Conservation (phyloP, 2,113 vertebrate genomes). For the Lepus europaeus region DNA sequence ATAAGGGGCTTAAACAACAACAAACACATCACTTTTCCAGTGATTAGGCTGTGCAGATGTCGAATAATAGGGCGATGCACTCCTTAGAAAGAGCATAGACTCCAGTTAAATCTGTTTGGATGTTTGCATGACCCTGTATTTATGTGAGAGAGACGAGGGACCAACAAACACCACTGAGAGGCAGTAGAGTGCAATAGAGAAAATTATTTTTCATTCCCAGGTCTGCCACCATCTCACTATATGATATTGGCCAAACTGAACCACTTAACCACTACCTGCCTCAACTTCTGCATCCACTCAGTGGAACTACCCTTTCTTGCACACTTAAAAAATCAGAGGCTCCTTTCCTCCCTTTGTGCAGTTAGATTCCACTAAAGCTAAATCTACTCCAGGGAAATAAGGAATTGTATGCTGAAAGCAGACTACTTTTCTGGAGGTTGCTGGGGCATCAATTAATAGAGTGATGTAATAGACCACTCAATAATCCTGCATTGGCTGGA, state of each 20-base stretch:
- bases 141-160: not conserved
- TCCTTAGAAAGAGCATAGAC: not conserved
- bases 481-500: not conserved
- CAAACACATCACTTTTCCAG: conserved; percentile 54
- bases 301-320: not conserved
- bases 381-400: not conserved
- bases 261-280: not conserved
- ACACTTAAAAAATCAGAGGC: not conserved
- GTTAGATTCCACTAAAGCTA: not conserved
- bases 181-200: conserved; percentile 77
- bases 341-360: not conserved
- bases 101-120: not conserved
- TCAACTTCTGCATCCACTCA: conserved; percentile 39
- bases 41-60: conserved; percentile 56
- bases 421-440: conserved; percentile 12
- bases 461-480: conserved; percentile 62
- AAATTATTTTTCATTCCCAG: conserved; percentile 38
- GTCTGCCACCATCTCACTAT: not conserved
- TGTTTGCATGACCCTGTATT: not conserved
- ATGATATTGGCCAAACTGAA: not conserved
- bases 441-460: conserved; percentile 52
- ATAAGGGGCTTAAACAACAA: conserved; percentile 55
- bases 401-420: not conserved
- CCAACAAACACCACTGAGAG: conserved; percentile 75
- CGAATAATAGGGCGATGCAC: not conserved